These are phyloP conservation scores for Phrynocephalus guinanensis DNA, from an alignment of 2,797 vertebrate genomes.

Conservation along the genomic window DNA sequence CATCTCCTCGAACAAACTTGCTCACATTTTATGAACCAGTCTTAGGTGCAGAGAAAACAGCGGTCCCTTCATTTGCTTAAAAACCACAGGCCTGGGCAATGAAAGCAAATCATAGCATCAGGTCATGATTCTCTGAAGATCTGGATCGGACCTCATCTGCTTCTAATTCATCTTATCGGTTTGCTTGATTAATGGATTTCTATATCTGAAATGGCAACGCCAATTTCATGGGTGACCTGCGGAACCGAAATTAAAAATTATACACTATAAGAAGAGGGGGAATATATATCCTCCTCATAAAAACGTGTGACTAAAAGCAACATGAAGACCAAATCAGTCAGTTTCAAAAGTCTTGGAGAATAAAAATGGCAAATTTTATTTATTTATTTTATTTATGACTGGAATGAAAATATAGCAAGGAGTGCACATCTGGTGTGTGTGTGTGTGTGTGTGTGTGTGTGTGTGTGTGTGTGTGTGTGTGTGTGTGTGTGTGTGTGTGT, in stretches of 20 bases:
- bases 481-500: too few species aligned
- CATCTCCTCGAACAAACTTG: too few species aligned
- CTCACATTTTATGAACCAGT: too few species aligned
- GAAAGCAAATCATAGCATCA: neutral
- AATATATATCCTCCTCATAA: neutral
- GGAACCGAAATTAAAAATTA: neutral
- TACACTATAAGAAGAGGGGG: neutral
- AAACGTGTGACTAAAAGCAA: neutral
- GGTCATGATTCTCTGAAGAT: neutral
- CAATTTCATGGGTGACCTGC: neutral
- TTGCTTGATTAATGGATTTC: neutral
- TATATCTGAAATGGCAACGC: neutral
- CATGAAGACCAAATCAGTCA: neutral
- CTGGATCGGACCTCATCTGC: neutral
- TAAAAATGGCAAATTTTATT: neutral
- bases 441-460: too few species aligned
- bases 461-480: too few species aligned
- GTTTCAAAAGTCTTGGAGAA: neutral
- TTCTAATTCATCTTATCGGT: neutral
- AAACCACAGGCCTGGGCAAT: too few species aligned
- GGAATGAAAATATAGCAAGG: neutral
- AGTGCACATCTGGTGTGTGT: too few species aligned
- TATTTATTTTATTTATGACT: neutral
- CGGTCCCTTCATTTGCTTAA: too few species aligned
- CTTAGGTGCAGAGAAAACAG: too few species aligned